These are phyloP conservation scores for Allophyes oxyacanthae DNA, from an alignment of 2,888 invertebrate species.

Conservation along the genomic window DNA sequence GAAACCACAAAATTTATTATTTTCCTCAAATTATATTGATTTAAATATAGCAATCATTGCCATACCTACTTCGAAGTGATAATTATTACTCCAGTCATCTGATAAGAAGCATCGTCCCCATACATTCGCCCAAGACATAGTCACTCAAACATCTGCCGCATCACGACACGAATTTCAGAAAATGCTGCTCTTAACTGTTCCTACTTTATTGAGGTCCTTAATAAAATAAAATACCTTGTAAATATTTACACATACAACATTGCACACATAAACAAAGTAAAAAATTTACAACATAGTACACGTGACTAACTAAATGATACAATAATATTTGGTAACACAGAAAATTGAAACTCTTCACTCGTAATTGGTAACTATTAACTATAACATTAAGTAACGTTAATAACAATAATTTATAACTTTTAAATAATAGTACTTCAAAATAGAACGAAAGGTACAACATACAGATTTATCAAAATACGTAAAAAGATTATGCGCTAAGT, in stretches of 20 bases:
- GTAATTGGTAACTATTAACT: constrained; percentile 53
- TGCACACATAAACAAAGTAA: constrained; percentile 30
- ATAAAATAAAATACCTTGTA: constrained; percentile 2
- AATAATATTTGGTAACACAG: constrained; percentile 63
- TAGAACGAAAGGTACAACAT: constrained; percentile 19
- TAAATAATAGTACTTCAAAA: constrained; percentile 22
- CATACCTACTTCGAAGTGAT: no score
- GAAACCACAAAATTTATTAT: no score
- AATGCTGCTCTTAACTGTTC: constrained; percentile 1
- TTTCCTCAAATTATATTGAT: no score
- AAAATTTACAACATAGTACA: constrained; percentile 29
- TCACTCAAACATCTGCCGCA: background rate
- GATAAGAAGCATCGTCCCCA: background rate
- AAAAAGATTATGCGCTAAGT: constrained; percentile 1
- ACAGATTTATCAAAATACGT: constrained; percentile 16
- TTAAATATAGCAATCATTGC: no score
- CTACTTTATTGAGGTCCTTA: constrained; percentile 7
- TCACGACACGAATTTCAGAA: background rate
- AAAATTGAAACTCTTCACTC: constrained; percentile 34
- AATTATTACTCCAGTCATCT: no score
- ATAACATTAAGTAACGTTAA: constrained; percentile 26
- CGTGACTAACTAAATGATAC: constrained; percentile 38
- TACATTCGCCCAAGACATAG: background rate
- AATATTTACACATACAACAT: constrained; percentile 7
- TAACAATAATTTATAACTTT: constrained; percentile 43